A percentile compares a stretch with the other conserved stretches of the same genome.
Evolutionary conservation across 2,113 vertebrate species (phyloP).

Genomic region (Sigmodon hispidus): DNA sequence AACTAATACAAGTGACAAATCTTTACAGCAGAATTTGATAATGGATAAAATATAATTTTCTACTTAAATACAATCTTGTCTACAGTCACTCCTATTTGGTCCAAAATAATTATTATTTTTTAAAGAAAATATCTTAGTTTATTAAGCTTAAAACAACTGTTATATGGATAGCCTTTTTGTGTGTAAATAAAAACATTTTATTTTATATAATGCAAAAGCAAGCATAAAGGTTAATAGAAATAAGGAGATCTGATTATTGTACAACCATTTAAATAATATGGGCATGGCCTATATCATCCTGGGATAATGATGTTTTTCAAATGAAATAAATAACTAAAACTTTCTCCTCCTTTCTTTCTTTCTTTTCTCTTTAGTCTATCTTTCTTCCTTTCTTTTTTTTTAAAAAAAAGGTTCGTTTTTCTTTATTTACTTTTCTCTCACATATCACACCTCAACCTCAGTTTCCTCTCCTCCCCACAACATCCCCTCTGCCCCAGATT

Average conservation of each 20-base stretch:
- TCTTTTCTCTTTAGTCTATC: too few relatives aligned
- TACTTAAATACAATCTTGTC: not conserved
- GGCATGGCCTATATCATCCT: rapidly evolving
- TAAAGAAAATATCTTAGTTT: not conserved
- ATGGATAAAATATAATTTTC: not conserved
- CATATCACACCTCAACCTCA: too few relatives aligned
- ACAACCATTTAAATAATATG: not conserved
- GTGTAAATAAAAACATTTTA: not conserved
- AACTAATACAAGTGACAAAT: too few relatives aligned
- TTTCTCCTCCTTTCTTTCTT: too few relatives aligned
- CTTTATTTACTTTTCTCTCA: too few relatives aligned
- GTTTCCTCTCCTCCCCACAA: too few relatives aligned
- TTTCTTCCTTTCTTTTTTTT: too few relatives aligned
- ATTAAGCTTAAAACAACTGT: not conserved
- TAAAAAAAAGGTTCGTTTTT: too few relatives aligned
- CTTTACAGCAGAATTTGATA: not conserved
- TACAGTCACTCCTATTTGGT: not conserved
- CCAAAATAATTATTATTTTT: not conserved
- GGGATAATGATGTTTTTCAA: not conserved
- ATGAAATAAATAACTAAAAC: not conserved
- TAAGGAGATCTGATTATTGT: not conserved
- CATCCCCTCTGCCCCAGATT: too few relatives aligned
- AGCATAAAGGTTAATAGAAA: not conserved
- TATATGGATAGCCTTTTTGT: not conserved
- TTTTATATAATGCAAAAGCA: not conserved